These are phyloP conservation scores for Masnerella sp. DNA, from an alignment of 2,888 invertebrate genomes.

Conservation along the genomic window DNA sequence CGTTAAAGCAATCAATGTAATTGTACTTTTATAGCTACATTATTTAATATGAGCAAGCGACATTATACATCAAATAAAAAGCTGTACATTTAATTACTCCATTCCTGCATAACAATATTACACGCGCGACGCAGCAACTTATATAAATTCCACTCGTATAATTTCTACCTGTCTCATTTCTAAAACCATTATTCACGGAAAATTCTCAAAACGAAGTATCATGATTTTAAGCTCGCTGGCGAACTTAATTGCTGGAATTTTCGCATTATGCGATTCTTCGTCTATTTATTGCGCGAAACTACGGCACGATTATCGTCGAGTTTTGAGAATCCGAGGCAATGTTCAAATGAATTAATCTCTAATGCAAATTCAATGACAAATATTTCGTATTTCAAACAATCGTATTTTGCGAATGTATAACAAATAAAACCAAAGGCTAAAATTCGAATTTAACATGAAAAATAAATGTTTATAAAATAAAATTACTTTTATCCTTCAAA, in stretches of 20 bases:
- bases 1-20: not conserved
- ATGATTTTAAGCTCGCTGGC: not conserved
- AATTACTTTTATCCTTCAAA: too few species aligned
- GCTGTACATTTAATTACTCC: conserved; percentile 16
- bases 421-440: too few species aligned
- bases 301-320: too few species aligned
- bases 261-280: too few species aligned
- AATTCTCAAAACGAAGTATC: conserved; percentile 1
- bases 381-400: too few species aligned
- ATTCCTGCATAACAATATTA: conserved; percentile 26
- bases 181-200: conserved; percentile 11
- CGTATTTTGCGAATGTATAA: too few species aligned
- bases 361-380: too few species aligned
- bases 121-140: conserved; percentile 22
- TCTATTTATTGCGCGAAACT: too few species aligned
- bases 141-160: conserved; percentile 25
- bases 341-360: too few species aligned
- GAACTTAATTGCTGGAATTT: not conserved
- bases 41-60: conserved; percentile 3
- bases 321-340: too few species aligned
- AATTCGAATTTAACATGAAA: too few species aligned
- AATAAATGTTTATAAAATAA: too few species aligned
- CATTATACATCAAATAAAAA: conserved; percentile 23
- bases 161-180: conserved; percentile 23
- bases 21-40: not conserved